Conservation (phyloP, 2,888 invertebrate genomes). For the Syrista parreyssii region DNA sequence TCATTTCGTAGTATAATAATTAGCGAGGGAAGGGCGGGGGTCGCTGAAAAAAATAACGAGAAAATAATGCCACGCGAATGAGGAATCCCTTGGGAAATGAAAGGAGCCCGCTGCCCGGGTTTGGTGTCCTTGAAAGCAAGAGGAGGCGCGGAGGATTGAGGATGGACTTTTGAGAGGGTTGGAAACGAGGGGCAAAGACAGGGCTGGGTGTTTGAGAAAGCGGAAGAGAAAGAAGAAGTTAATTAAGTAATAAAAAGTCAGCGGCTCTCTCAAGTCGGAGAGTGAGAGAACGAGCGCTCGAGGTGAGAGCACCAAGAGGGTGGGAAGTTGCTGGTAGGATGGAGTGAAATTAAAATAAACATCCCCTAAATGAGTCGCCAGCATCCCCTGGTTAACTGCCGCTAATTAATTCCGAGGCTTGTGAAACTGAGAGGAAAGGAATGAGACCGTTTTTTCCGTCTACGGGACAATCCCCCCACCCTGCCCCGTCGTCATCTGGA, state of each 20-base stretch:
- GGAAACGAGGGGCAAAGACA: constrained; percentile 26
- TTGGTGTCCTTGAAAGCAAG: not conserved
- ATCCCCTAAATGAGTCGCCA: constrained; percentile 61
- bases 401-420: constrained; percentile 61
- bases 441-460: not conserved
- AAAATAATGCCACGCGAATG: constrained; percentile 57
- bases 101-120: not conserved
- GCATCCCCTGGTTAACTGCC: constrained; percentile 47
- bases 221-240: constrained; percentile 41
- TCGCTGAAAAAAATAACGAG: constrained; percentile 59
- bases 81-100: constrained; percentile 36
- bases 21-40: constrained; percentile 54
- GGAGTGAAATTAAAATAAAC: constrained; percentile 62
- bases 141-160: constrained; percentile 10
- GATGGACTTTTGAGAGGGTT: constrained; percentile 15
- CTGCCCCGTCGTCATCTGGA: constrained; percentile 1
- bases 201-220: constrained; percentile 1
- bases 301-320: constrained; percentile 18
- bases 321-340: constrained; percentile 9
- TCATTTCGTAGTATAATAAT: constrained; percentile 60
- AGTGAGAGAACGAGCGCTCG: not conserved
- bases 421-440: constrained; percentile 57
- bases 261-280: constrained; percentile 28
- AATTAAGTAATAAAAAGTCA: constrained; percentile 64
- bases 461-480: not conserved